phyloP scores from a whole-genome alignment of 2,797 vertebrate genomes.

The Todus mexicanus region DNA sequence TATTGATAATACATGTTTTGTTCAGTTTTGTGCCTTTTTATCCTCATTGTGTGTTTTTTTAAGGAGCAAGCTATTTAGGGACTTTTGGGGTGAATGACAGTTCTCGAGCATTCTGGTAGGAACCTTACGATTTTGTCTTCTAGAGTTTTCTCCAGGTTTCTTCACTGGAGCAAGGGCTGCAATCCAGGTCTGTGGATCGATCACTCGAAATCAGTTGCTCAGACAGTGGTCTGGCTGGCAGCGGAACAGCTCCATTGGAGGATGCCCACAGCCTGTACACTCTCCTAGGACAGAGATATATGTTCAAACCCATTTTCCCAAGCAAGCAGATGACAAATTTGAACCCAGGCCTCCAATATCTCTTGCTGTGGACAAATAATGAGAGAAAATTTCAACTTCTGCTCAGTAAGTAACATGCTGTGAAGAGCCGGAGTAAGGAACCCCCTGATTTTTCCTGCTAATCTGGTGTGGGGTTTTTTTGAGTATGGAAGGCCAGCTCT shows the following conservation, averaged over 20 bases:
- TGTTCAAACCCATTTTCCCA: not conserved
- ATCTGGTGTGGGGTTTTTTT: not conserved
- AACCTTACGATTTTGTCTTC: not conserved
- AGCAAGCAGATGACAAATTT: not conserved
- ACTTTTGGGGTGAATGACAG: not conserved
- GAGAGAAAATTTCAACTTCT: not conserved
- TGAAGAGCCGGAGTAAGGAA: not conserved
- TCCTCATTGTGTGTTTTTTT: not conserved
- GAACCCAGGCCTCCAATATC: not conserved
- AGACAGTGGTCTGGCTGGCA: not conserved
- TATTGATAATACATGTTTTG: not conserved
- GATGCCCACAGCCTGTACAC: accelerated
- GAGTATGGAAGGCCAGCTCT: not conserved
- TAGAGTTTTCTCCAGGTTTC: not conserved
- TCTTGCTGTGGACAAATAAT: not conserved
- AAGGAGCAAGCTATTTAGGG: not conserved
- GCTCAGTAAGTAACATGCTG: not conserved
- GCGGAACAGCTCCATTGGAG: not conserved
- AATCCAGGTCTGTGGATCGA: not conserved
- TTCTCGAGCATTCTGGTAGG: not conserved
- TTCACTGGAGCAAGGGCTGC: not conserved
- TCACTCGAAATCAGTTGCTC: not conserved
- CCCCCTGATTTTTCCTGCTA: not conserved
- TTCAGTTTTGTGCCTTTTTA: not conserved
- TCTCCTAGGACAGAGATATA: not conserved